Percentiles rank a stretch among this genome's conserved stretches.
phyloP scores from a whole-genome alignment of 2,797 vertebrate genomes.

The Eupleurogrammus muticus region DNA sequence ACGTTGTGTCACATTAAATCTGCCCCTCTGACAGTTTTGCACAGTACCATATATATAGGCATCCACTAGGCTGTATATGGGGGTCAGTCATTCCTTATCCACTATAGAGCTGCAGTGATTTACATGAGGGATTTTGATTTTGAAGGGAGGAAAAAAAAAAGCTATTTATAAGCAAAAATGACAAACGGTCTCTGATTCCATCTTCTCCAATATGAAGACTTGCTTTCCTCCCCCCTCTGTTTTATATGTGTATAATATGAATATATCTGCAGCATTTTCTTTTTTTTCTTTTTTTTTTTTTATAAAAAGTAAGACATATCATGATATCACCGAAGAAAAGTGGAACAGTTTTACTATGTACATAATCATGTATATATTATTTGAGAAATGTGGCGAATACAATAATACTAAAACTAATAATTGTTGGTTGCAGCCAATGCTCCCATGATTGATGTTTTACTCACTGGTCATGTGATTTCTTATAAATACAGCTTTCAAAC shows the following conservation, averaged over 20 bases:
- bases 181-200: no score
- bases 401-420: background rate
- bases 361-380: background rate
- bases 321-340: no score
- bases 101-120: no score
- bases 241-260: background rate
- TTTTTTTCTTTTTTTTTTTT: background rate
- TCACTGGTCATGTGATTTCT: background rate
- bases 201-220: no score
- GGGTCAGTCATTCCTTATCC: no score
- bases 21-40: background rate
- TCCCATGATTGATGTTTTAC: background rate
- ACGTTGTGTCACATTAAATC: no score
- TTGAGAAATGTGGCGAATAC: background rate
- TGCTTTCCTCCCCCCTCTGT: no score
- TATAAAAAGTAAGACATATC: background rate
- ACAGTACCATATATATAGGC: background rate
- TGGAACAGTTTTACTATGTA: background rate
- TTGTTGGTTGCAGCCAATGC: background rate
- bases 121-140: no score
- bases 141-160: no score
- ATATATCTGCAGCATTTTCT: background rate
- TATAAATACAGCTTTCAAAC: background rate
- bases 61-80: background rate
- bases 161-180: background rate